These are phyloP conservation scores for Lasioglossum morio DNA, from an alignment of 2,888 invertebrate species.

Conservation along the genomic window DNA sequence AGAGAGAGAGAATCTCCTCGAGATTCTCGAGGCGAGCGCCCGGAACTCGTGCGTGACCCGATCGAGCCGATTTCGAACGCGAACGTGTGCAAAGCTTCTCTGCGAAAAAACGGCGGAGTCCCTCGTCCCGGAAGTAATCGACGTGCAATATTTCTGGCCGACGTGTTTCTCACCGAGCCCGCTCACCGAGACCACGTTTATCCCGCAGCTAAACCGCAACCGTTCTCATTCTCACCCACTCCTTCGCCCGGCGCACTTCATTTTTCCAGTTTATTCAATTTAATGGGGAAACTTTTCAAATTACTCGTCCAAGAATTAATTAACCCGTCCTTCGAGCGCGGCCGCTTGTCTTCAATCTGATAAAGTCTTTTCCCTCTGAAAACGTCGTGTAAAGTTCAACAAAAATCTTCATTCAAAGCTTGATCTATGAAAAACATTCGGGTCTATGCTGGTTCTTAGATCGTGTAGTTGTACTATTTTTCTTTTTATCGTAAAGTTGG, in stretches of 20 bases:
- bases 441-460: too few species aligned
- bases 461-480: too few species aligned
- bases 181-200: background rate
- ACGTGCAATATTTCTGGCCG: background rate
- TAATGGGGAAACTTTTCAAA: conserved; percentile 1
- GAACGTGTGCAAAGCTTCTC: conserved; percentile 7
- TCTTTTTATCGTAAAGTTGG: too few species aligned
- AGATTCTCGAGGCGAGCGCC: conserved; percentile 5
- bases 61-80: conserved; percentile 17
- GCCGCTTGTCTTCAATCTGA: background rate
- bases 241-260: background rate
- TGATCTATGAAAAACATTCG: too few species aligned
- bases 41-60: conserved; percentile 30
- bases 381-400: background rate
- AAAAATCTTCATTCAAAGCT: background rate
- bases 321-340: background rate
- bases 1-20: background rate
- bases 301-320: background rate
- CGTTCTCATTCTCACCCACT: background rate
- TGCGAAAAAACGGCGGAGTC: background rate
- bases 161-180: background rate
- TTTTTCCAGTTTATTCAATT: background rate
- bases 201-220: background rate
- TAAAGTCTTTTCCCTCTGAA: background rate
- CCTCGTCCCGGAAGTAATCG: conserved; percentile 4